Base-by-base conservation (phyloP, 2,113 vertebrate species). In the Salvelinus alpinus region DNA sequence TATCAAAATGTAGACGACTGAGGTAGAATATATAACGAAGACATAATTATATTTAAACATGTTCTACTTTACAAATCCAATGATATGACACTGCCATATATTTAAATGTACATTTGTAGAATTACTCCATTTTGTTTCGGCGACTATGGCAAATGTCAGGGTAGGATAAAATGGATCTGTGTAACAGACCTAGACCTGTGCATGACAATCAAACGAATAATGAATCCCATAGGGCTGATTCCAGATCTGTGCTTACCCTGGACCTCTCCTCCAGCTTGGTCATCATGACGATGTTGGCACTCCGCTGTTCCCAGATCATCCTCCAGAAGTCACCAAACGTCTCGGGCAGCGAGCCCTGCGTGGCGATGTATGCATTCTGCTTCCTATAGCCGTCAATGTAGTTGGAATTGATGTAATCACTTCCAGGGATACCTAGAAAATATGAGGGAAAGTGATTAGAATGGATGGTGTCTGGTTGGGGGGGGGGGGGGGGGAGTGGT, bases 311-410 rank as follows among this genome's bases (percentile, higher is more conserved):
- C 98, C 98, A 99, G 85, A 99, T 95, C 98, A 99, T 99, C 86
- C 98, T 96, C 98, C 98, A 99, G 88, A 99, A 99, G 81, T 99
- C 98, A n/a, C 97, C 96, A 54, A 99, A 99, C 0, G 97, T 99
- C 92, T 99, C 98, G 0, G 98, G 97, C 77, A 99, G 89, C 8
- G 98, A 90, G 1, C 98, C 98, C 81, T 99, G 98, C 0, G 98
- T 99, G 79, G 98, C 98, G 47, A 99, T 99, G 74, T 99, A 99
- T 5, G 98, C 98, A 5, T 99, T 99, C 90, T 99, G 98, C 78
- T 99, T 99, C 80, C 98, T 94, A 84, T 99, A 99, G 51, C 98
- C 97, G 25, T 99, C 98, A n/a, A 99, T 98, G 88, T 99, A 99
- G 92, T 99, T 99, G 75, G 97, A 92, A 73, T 99, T 99, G 86